These are phyloP conservation scores for Shargacucullia verbasci DNA, from an alignment of 2,888 invertebrate genomes.

Conservation along the genomic window DNA sequence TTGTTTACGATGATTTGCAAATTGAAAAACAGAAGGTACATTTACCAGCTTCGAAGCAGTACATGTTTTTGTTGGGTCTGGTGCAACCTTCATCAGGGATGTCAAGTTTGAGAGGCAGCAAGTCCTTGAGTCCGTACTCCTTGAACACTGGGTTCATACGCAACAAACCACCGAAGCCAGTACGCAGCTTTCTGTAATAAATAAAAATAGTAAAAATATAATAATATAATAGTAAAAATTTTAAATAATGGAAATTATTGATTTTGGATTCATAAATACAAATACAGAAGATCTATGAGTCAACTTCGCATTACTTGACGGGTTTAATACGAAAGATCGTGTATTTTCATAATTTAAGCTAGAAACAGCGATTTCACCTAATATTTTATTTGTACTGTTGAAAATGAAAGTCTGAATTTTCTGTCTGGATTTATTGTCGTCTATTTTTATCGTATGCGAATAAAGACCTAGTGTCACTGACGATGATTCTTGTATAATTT, in stretches of 20 bases:
- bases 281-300: too few relatives aligned
- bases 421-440: constrained; percentile 7
- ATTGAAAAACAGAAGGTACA: constrained; percentile 10
- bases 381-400: neutral
- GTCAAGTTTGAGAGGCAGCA: constrained; percentile 95
- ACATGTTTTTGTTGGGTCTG: constrained; percentile 96
- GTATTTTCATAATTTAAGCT: too few relatives aligned
- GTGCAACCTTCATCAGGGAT: constrained; percentile 98
- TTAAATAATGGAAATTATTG: too few relatives aligned
- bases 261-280: too few relatives aligned
- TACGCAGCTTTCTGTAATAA: constrained; percentile 91
- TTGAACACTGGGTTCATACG: constrained; percentile 97
- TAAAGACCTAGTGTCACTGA: neutral
- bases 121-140: constrained; percentile 95
- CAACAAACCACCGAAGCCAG: constrained; percentile 94
- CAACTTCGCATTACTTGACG: too few relatives aligned
- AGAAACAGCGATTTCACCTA: too few relatives aligned
- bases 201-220: too few relatives aligned
- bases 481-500: constrained; percentile 1
- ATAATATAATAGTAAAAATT: too few relatives aligned
- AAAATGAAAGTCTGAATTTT: constrained; percentile 21
- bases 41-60: constrained; percentile 97
- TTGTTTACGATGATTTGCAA: too few relatives aligned
- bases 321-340: too few relatives aligned
- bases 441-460: constrained; percentile 4